Evolutionary conservation across 2,888 invertebrate species (phyloP), one percentile per base, ranked within the genome.

Genomic region (Lithosia quadra): DNA sequence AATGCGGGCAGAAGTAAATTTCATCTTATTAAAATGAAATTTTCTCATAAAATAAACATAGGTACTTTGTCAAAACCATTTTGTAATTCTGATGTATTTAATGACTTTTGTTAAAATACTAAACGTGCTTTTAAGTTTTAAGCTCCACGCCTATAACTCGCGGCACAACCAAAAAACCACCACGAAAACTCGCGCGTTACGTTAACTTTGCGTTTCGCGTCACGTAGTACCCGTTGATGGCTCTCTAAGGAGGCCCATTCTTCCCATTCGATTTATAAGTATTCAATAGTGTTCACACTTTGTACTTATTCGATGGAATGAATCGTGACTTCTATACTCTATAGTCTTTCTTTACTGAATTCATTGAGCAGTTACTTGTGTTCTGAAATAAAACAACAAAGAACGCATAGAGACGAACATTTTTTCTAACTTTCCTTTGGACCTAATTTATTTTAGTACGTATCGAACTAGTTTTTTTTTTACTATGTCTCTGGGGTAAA

Each of bases 281-380:
- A 89, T 91, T 88, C 86, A 88, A 88, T 88, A 88, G 86, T 88
- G 86, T 86, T 85, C 86, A 84, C 85, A 84, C 84, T 86, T 86
- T 86, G 87, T 88, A 82, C 83, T 76, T 78, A 80, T 80, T 81
- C 72, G 78, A 72, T 39, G 67, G 64, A 49, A 69, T 72, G 60
- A 65, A 56, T 78, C 80, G 78, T 73, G 76, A 75, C 80, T 80
- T 70, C 61, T 75, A 18, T 49, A n/a, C 8, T n/a, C n/a, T 77
- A 71, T 70, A 68, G 75, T 80, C 80, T 80, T 80, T 79, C 70
- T 76, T 78, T 65, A 56, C 33, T 67, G 64, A 72, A 73, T 77
- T 21, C 22, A 39, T 60, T 60, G 36, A 22, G 15, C 13, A n/a
- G n/a, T n/a, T 33, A 49, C 28, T n/a, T n/a, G n/a, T 7, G 28